Base-by-base conservation (phyloP, 1,140 invertebrate genomes). In the Ips typographus region DNA sequence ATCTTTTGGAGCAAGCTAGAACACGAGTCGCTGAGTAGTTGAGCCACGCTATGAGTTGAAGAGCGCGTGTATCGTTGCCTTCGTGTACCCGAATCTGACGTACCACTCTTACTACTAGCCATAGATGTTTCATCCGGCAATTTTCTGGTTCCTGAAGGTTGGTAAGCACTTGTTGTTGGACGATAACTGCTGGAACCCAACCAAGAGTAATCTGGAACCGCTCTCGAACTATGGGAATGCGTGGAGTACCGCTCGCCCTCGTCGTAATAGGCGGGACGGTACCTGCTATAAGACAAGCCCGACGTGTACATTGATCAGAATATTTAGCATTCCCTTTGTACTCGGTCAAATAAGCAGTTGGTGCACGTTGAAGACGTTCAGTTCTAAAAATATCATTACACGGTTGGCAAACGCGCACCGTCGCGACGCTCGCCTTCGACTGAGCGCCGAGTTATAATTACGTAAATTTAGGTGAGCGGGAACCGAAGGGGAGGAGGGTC, bases 11-110 rank as follows among this genome's bases (percentile, higher is more conserved):
- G 84, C 40, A 94, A 84, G 80, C 86, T 94, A 70, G 91, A 90
- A 81, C 91, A 94, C 67, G 91, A 92, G 76, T 94, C 92, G 58
- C 87, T 90, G 66, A 94, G 82, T 71, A 94, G 82, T 80, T 94
- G 92, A 53, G 91, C 91, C 63, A 94, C 91, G 81, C 91, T 94
- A 5, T 88, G 84, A 8, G 90, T 92, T 40, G 90, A 91, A 36
- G 90, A 88, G 36, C 92, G 87, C 47, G 87, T 83, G 80, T 92
- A 93, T 43, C 90, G 84, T 74, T 84, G 84, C 62, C 85, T 84
- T 67, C 87, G 84, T 36, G 81, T 78, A 44, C 78, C 77, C 79
- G 77, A 80, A 73, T 71, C 77, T 74, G 55, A 74, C 74, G 71
- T 76, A 22, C 40, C 66, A 75, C 74, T 72, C 40, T 70, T 64